Conservation (phyloP, 2,888 invertebrate species). For the Tachina fera region DNA sequence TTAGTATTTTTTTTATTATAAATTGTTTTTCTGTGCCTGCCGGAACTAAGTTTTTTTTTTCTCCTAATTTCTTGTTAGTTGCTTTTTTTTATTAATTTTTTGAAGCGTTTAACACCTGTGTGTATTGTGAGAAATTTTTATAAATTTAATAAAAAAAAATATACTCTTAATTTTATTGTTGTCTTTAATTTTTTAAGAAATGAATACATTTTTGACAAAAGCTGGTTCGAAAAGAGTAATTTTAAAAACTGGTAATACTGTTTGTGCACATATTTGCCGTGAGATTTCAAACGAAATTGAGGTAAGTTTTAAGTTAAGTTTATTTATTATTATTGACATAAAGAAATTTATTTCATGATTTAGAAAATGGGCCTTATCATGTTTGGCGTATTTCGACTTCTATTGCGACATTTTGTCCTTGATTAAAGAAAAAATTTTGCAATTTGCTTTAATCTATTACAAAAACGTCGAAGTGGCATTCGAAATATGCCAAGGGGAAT, state of each 20-base stretch:
- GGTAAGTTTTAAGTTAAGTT: constrained; percentile 71
- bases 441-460: too few species aligned
- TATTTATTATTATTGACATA: neutral
- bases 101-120: constrained; percentile 62
- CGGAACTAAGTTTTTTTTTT: constrained; percentile 66
- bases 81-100: constrained; percentile 29
- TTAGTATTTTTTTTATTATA: constrained; percentile 1
- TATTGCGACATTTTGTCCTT: too few species aligned
- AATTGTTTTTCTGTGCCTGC: constrained; percentile 41
- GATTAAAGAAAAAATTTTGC: too few species aligned
- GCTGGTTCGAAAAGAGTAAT: constrained; percentile 73
- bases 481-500: too few species aligned
- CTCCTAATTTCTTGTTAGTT: constrained; percentile 12
- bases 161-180: constrained; percentile 38
- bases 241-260: constrained; percentile 68
- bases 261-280: constrained; percentile 68
- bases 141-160: constrained; percentile 40
- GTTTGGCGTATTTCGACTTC: too few species aligned
- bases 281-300: constrained; percentile 73
- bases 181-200: constrained; percentile 70
- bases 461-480: too few species aligned
- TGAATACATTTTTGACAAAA: constrained; percentile 75
- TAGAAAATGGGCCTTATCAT: too few species aligned
- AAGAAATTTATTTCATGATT: neutral
- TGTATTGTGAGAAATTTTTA: constrained; percentile 59